These are phyloP conservation scores for Abrostola triplasia DNA, from an alignment of 2,888 invertebrate species.

Conservation along the genomic window DNA sequence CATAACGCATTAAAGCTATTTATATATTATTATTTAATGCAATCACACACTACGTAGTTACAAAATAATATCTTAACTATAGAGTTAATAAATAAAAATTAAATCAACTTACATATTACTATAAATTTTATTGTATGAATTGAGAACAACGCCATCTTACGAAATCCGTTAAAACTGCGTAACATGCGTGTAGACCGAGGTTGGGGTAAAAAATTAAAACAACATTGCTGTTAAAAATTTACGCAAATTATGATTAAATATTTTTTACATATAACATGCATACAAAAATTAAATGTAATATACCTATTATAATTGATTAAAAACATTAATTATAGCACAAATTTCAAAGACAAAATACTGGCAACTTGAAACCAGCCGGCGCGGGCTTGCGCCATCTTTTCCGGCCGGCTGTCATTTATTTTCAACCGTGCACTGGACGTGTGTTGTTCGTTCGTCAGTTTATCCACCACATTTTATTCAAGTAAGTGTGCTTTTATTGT, in stretches of 20 bases:
- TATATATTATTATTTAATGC: neutral
- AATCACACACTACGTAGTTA: too few species aligned
- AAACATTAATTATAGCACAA: neutral
- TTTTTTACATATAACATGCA: too few species aligned
- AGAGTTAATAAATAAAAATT: too few species aligned
- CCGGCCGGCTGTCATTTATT: conserved; percentile 38
- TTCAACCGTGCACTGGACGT: conserved; percentile 25
- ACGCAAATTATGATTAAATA: too few species aligned
- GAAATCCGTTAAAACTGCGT: neutral
- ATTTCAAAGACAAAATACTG: conserved; percentile 11
- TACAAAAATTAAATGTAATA: too few species aligned
- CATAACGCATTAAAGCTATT: neutral
- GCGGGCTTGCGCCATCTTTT: conserved; percentile 33
- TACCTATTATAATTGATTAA: too few species aligned
- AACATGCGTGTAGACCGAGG: neutral
- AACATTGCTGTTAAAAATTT: too few species aligned
- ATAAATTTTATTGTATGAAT: too few species aligned
- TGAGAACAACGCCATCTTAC: neutral
- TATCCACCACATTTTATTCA: conserved; percentile 30
- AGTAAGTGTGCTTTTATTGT: conserved; percentile 42
- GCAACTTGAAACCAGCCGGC: conserved; percentile 20
- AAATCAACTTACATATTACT: too few species aligned
- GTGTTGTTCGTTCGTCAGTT: conserved; percentile 27
- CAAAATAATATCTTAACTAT: too few species aligned
- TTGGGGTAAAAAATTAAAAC: too few species aligned